A percentile compares a stretch with the other conserved stretches of the same genome.
These are phyloP conservation scores for Stomatorhinus ivindoensis DNA, from an alignment of 2,113 vertebrate genomes.

Conservation along the genomic window DNA sequence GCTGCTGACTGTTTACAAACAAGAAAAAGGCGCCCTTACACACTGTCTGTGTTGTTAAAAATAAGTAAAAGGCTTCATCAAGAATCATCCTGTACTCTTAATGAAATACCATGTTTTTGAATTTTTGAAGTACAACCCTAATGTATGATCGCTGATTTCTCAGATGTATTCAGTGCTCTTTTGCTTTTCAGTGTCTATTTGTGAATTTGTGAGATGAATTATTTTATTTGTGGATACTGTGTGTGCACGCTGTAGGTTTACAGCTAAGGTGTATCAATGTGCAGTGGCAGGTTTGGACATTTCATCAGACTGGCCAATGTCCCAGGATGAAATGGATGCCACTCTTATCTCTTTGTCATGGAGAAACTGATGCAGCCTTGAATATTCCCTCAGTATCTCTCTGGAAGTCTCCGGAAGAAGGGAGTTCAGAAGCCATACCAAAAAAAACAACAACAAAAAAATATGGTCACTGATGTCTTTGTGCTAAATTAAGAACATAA, in stretches of 20 bases:
- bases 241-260: not conserved
- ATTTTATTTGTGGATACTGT: not conserved
- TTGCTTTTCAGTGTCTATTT: not conserved
- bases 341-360: not conserved
- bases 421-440: not conserved
- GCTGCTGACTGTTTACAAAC: not conserved
- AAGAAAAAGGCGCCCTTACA: not conserved
- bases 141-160: not conserved
- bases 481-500: not conserved
- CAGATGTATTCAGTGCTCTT: not conserved
- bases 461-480: not conserved
- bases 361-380: not conserved
- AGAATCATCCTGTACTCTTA: not conserved
- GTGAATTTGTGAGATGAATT: not conserved
- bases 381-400: not conserved
- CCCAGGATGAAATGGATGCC: not conserved
- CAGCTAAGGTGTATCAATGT: not conserved
- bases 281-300: not conserved
- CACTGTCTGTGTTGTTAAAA: not conserved
- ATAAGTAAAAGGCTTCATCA: not conserved
- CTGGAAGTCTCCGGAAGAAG: not conserved
- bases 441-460: not conserved
- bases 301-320: not conserved
- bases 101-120: not conserved
- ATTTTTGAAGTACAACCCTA: not conserved